Base-by-base conservation (phyloP, 92 coral and sea anemone species). In the Palythoa heliodiscus region DNA sequence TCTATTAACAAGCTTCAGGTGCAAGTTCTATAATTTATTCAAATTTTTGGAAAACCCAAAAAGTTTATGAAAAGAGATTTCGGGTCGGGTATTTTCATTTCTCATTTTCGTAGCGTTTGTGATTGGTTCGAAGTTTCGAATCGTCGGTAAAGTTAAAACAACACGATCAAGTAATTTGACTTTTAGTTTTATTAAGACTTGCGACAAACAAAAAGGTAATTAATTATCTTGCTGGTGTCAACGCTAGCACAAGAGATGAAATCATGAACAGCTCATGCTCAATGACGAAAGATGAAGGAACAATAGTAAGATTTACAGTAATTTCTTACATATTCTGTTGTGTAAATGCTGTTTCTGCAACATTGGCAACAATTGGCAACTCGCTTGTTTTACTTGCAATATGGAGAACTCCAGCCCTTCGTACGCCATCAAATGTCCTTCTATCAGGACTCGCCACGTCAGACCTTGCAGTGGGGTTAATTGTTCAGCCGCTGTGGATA, bases 401-500 rank as follows among this genome's bases (percentile, higher is more conserved):
- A 50, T 47, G 58, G 60, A 47, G 78, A 40, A 74, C 78, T 74
- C 78, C 78, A 3, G 14, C 37, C 9, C 78, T 74, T 48, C 78
- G 47, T 58, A 10, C 37, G 8, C 61, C 35, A 4, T 48, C 78
- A 9, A 48, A 74, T 17, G 15, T 74, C 10, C 61, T 74, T 15
- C 37, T 74, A 20, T 74, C 61, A 9, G 78, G 78, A 15, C 60
- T 74, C 19, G 78, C 78, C 60, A 1, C 47, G 61, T 50, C 78
- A 22, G 78, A 50, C 37, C 15, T 74, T 48, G 78, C 78, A 50
- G 78, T 74, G 57, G 78, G 78, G 37, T 1, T 74, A n/a, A 74
- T 74, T 53, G 78, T 48, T 74, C 78, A 74, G 15, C 78, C 78
- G 14, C 22, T 74, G 37, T 74, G 78, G 78, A 48, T 74, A 40